A percentile compares a stretch with the other conserved stretches of the same genome.
Evolutionary conservation across 2,797 vertebrate genomes (phyloP).

Genomic region (Sphenopsis melanotis): DNA sequence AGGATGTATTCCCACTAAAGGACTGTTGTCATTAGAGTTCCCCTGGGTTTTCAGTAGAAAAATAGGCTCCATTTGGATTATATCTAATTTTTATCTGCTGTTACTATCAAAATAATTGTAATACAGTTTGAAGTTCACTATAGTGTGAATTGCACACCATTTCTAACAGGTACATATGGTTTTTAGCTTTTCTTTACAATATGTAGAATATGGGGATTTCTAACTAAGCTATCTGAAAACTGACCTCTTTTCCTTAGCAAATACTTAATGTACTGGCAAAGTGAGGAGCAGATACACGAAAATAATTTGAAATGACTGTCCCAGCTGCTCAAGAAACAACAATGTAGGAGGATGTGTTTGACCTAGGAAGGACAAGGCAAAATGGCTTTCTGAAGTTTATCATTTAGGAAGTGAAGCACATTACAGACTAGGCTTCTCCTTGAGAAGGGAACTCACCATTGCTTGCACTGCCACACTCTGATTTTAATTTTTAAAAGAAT

Average conservation of each 20-base stretch:
- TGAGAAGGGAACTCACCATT: not conserved
- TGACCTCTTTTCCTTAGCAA: not conserved
- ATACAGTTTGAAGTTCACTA: not conserved
- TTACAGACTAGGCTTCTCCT: not conserved
- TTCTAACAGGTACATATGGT: not conserved
- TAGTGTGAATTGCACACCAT: not conserved
- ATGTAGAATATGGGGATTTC: not conserved
- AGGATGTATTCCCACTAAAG: not conserved
- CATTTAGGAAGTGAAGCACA: not conserved
- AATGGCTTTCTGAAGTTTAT: not conserved
- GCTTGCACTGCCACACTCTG: not conserved
- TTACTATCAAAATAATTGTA: not conserved
- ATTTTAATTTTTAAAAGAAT: not conserved
- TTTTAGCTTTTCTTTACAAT: not conserved
- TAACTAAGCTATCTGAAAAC: not conserved
- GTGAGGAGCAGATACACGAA: not conserved
- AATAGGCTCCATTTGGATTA: not conserved
- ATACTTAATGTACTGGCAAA: not conserved
- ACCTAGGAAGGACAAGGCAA: not conserved
- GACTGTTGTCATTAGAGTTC: not conserved
- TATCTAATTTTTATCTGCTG: not conserved
- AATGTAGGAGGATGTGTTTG: not conserved
- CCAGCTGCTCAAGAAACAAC: conserved; percentile 10
- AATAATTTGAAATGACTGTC: conserved; percentile 30
- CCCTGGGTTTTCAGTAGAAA: not conserved